Conservation (phyloP, 2,888 invertebrate genomes). For the Linyphia triangularis region DNA sequence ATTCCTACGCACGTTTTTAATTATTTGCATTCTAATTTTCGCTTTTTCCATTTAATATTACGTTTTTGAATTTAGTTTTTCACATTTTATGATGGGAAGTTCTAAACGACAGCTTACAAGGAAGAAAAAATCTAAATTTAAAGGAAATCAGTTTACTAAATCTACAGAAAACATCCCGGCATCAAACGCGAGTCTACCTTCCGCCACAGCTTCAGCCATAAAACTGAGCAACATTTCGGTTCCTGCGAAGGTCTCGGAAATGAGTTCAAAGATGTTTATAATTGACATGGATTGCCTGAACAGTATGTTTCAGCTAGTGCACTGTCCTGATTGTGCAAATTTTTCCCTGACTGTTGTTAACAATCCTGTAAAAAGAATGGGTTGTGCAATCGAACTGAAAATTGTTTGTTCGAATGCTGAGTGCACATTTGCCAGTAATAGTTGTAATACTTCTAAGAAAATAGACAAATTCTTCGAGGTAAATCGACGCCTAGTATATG, state of each 20-base stretch:
- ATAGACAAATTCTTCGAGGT: not conserved
- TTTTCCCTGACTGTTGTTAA: not conserved
- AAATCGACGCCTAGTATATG: conserved; percentile 6
- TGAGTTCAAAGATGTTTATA: not conserved
- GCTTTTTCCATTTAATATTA: not conserved
- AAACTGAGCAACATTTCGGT: not conserved
- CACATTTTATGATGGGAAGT: not conserved
- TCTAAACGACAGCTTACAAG: not conserved
- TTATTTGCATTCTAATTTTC: not conserved
- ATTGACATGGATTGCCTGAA: not conserved
- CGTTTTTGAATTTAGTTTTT: not conserved
- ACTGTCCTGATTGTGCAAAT: not conserved
- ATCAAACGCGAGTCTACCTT: not conserved
- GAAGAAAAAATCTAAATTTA: not conserved
- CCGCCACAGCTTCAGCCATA: not conserved
- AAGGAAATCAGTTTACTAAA: not conserved
- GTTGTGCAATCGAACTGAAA: not conserved
- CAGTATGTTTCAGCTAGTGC: too few species aligned
- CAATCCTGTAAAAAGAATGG: not conserved
- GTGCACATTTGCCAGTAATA: not conserved
- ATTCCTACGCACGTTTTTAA: not conserved
- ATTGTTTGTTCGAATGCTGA: not conserved
- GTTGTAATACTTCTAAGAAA: not conserved
- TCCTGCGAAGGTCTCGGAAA: not conserved
- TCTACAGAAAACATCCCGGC: not conserved